phyloP scores from a whole-genome alignment of 2,113 vertebrate species.

The Scalopus aquaticus region DNA sequence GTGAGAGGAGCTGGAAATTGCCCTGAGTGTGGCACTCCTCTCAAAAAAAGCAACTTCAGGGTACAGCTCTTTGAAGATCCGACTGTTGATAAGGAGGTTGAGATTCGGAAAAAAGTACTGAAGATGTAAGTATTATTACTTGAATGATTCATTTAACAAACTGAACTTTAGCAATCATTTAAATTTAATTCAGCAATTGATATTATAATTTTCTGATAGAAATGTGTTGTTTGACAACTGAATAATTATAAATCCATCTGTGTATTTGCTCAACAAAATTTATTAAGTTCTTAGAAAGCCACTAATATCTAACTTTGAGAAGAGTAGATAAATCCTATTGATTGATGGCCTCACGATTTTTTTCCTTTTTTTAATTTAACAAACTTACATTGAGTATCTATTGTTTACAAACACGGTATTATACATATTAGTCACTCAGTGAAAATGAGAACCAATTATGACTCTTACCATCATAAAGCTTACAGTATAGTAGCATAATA shows the following conservation, averaged over 20 bases:
- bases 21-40: constrained; percentile 94
- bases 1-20: constrained; percentile 97
- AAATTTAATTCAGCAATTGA: neutral
- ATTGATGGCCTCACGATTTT: neutral
- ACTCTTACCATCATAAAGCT: neutral
- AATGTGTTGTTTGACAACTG: constrained; percentile 17
- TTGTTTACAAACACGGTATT: neutral
- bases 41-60: constrained; percentile 97
- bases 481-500: neutral
- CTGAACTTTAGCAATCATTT: constrained; percentile 32
- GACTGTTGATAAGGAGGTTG: constrained; percentile 97
- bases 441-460: neutral
- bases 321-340: neutral
- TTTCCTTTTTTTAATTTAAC: neutral
- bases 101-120: constrained; percentile 98
- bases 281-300: constrained; percentile 25
- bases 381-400: neutral
- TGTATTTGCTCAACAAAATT: constrained; percentile 17
- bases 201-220: neutral
- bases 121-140: constrained; percentile 92
- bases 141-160: constrained; percentile 27
- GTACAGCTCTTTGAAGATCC: constrained; percentile 98
- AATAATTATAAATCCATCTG: constrained; percentile 22
- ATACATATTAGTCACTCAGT: neutral
- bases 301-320: neutral